Base-by-base conservation (phyloP, 2,888 invertebrate genomes). In the Plemyria rubiginata region DNA sequence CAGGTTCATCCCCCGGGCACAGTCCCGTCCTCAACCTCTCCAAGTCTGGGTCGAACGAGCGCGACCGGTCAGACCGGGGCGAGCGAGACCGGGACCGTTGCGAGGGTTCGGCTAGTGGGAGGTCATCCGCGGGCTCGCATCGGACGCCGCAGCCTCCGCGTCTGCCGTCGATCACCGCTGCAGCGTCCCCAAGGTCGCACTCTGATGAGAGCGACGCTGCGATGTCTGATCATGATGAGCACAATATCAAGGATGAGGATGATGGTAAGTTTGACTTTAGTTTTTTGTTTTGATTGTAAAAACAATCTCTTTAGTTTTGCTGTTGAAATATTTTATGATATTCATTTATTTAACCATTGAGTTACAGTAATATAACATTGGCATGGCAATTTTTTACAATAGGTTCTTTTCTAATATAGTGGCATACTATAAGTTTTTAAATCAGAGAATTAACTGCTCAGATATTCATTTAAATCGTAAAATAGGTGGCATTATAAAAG, bases 1-100 rank as follows among this genome's bases (percentile, higher is more conserved):
- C 93, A 96, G 96, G 96, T 74, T 97, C 97, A 66, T 97, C 97
- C 70, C 96, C 96, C 78, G 96, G 97, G 59, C 97, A 97, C 93
- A 98, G 98, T 95, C 98, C 98, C 67, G 97, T 98, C 72, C 91
- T 98, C 78, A 98, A 98, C 92, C 94, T 98, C 63, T 98, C 98
- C 59, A 98, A 98, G 91, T 97, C 97, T 61, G 97, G 97, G 57
- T 96, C 95, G 90, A 80, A 96, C 67, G 97, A 96, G 70, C 96
- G 97, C 79, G 95, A 95, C 48, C 78, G 91, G 41, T 85, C 94
- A 40, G 95, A 94, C 50, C 86, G 94, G 60, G 88, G 87, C 59
- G 94, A 94, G 71, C 92, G 87, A 85, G 82, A 89, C 66, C 75
- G 87, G 85, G 82, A 89, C 66, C 75, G 90, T 54, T 87, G 88